phyloP scores from a whole-genome alignment of 2,888 invertebrate genomes.

The Tetheella fluctuosa region DNA sequence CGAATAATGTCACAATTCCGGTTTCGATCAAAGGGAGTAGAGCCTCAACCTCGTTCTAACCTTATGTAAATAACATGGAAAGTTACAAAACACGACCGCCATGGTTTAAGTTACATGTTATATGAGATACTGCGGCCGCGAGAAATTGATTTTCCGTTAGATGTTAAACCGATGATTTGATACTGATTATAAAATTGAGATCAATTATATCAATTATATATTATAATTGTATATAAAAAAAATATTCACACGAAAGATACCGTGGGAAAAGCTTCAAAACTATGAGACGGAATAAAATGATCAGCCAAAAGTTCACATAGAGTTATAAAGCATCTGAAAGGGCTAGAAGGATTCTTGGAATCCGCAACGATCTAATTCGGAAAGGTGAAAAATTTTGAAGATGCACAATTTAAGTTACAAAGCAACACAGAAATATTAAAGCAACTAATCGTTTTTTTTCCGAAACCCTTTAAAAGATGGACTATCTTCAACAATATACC shows the following conservation, averaged over 20 bases:
- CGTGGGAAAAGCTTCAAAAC: background rate
- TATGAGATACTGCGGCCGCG: conserved; percentile 33
- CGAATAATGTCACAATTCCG: conserved; percentile 5
- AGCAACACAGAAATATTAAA: background rate
- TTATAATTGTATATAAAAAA: too few relatives aligned
- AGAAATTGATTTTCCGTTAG: conserved; percentile 34
- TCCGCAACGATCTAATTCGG: too few relatives aligned
- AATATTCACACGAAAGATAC: too few relatives aligned
- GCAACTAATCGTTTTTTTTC: too few relatives aligned
- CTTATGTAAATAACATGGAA: conserved; percentile 9
- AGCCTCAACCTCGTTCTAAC: background rate
- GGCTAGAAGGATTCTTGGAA: too few relatives aligned
- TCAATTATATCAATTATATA: background rate
- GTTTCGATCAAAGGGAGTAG: background rate
- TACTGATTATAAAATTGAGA: background rate
- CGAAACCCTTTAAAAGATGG: too few relatives aligned
- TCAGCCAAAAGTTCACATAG: too few relatives aligned
- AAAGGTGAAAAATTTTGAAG: too few relatives aligned
- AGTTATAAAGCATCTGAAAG: too few relatives aligned
- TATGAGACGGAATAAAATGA: too few relatives aligned
- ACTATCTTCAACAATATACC: too few relatives aligned
- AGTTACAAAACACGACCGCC: conserved; percentile 21
- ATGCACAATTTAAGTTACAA: too few relatives aligned
- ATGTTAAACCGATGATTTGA: conserved; percentile 13
- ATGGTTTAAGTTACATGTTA: conserved; percentile 26